phyloP scores from a whole-genome alignment of 2,888 invertebrate genomes.

The Parascotia fuliginaria region DNA sequence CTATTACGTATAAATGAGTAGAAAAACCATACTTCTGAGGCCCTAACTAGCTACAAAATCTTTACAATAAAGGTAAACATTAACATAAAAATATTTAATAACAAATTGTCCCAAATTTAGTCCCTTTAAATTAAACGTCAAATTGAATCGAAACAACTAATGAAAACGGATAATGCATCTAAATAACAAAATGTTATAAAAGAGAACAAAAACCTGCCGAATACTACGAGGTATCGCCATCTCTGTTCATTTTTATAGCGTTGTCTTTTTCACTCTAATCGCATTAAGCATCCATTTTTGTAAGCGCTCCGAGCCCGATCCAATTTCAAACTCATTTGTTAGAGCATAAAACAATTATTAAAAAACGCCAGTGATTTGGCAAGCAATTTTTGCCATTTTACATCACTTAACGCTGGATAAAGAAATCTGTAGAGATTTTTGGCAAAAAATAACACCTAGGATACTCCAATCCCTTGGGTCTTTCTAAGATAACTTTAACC shows the following conservation, averaged over 20 bases:
- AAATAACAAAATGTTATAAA: conserved; percentile 59
- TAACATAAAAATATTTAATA: conserved; percentile 31
- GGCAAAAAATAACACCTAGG: no score
- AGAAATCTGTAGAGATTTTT: conserved; percentile 33
- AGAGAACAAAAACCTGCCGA: conserved; percentile 51
- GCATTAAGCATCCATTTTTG: conserved; percentile 89
- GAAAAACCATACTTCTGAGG: no score
- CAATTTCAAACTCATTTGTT: conserved; percentile 90
- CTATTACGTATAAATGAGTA: no score
- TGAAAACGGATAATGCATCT: conserved; percentile 53
- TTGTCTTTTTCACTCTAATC: conserved; percentile 85
- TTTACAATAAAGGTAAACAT: no score
- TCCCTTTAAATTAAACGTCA: conserved; percentile 50
- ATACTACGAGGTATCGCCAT: conserved; percentile 32
- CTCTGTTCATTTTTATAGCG: conserved; percentile 43
- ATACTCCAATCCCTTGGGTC: no score
- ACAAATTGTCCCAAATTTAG: conserved; percentile 34
- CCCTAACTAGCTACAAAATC: no score
- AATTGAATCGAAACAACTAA: conserved; percentile 55
- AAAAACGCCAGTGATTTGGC: conserved; percentile 82
- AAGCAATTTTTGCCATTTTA: conserved; percentile 79
- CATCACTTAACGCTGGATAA: conserved; percentile 63
- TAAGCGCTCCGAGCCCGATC: conserved; percentile 85
- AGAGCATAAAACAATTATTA: conserved; percentile 85
- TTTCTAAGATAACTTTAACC: no score